Percentiles rank a stretch among this genome's conserved stretches.
phyloP scores from a whole-genome alignment of 1,140 invertebrate species.

The Pinna nobilis region DNA sequence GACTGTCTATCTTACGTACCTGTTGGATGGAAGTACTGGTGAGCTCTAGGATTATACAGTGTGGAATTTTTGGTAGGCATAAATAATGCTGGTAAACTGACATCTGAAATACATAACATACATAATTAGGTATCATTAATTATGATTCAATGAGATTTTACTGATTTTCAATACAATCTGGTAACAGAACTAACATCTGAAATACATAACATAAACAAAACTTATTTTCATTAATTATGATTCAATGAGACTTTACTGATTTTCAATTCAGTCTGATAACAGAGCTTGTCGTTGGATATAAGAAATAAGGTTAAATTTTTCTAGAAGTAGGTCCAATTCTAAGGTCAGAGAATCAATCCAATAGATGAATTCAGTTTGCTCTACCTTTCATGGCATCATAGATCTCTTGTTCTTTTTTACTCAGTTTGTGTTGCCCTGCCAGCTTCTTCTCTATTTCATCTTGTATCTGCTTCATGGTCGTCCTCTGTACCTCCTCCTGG shows the following conservation, averaged over 20 bases:
- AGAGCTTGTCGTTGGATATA: too few relatives aligned
- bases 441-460: slow-evolving; percentile 67
- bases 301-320: too few relatives aligned
- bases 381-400: slow-evolving; percentile 66
- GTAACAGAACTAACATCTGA: slow-evolving; percentile 70
- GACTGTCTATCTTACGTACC: slow-evolving; percentile 47
- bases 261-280: too few relatives aligned
- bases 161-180: too few relatives aligned
- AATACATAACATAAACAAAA: slow-evolving; percentile 13
- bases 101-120: slow-evolving; percentile 54
- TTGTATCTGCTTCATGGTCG: slow-evolving; percentile 54
- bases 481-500: slow-evolving; percentile 58
- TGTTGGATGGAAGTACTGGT: slow-evolving; percentile 71
- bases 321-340: too few relatives aligned
- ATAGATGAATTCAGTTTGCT: neutral
- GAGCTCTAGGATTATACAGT: slow-evolving; percentile 70
- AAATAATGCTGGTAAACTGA: slow-evolving; percentile 71
- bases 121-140: neutral
- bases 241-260: too few relatives aligned
- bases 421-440: slow-evolving; percentile 63
- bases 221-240: neutral
- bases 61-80: slow-evolving; percentile 66
- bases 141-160: too few relatives aligned
- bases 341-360: too few relatives aligned
- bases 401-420: slow-evolving; percentile 55